phyloP scores from a whole-genome alignment of 2,113 vertebrate species.

The Jacana jacana region DNA sequence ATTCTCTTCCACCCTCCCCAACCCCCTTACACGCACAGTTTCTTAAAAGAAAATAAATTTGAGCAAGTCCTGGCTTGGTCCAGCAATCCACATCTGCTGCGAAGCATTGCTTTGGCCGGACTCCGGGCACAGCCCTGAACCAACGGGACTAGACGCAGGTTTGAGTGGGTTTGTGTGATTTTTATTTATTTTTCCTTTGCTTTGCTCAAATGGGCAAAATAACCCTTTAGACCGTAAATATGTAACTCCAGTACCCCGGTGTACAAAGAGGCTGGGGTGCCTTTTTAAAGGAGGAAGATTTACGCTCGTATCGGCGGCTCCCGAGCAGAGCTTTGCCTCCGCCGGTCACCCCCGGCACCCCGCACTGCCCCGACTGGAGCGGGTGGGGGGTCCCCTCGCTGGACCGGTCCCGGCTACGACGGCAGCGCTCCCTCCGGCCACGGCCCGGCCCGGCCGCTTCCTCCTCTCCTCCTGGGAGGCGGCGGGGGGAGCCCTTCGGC shows the following conservation, averaged over 20 bases:
- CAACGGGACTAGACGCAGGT: background rate
- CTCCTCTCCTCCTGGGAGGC: background rate
- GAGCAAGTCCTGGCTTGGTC: background rate
- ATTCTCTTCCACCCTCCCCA: background rate
- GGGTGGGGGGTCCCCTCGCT: background rate
- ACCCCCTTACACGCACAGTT: background rate
- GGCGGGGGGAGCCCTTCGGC: background rate
- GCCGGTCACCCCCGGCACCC: background rate
- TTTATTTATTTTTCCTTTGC: background rate
- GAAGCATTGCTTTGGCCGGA: background rate
- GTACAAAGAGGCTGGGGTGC: background rate
- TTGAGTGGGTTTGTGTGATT: background rate
- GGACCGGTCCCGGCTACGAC: background rate
- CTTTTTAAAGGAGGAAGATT: background rate
- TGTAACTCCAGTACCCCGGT: background rate
- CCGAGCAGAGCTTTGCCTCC: background rate
- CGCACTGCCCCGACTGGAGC: background rate
- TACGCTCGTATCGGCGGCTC: background rate
- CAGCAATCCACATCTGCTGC: background rate
- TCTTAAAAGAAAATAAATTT: slow-evolving; percentile 31
- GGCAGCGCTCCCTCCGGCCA: background rate
- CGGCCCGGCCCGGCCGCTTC: background rate
- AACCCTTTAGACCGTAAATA: background rate
- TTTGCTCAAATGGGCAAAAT: background rate
- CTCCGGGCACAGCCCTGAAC: background rate